phyloP scores from a whole-genome alignment of 2,888 invertebrate genomes.

The Polydrusus cervinus region DNA sequence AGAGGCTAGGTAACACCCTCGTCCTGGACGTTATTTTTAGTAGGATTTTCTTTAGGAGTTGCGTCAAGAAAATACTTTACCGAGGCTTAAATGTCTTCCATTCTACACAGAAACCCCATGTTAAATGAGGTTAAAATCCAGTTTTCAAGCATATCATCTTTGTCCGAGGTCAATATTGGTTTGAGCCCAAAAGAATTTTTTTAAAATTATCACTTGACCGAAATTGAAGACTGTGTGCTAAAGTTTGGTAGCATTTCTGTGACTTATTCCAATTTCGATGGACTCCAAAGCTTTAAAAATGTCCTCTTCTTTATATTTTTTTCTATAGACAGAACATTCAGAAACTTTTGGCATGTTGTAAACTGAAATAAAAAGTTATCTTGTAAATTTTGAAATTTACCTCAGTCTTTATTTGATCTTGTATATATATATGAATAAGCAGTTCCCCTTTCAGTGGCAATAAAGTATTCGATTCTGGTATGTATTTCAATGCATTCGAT shows the following conservation, averaged over 20 bases:
- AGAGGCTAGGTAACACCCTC: slow-evolving; percentile 54
- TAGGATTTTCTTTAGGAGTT: slow-evolving; percentile 49
- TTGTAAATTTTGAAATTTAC: no score
- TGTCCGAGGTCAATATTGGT: slow-evolving; percentile 50
- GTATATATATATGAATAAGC: no score
- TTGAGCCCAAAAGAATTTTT: slow-evolving; percentile 48
- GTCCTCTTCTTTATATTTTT: slow-evolving; percentile 42
- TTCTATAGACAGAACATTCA: neutral
- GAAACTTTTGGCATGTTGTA: slow-evolving; percentile 9
- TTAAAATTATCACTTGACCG: slow-evolving; percentile 49
- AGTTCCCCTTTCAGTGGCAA: no score
- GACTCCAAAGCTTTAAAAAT: slow-evolving; percentile 47
- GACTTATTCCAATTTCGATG: slow-evolving; percentile 50
- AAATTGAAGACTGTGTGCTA: slow-evolving; percentile 53
- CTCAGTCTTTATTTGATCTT: no score
- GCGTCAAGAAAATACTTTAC: slow-evolving; percentile 48
- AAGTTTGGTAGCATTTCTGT: slow-evolving; percentile 47
- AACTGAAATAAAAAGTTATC: neutral
- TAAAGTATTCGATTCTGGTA: no score
- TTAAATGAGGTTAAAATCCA: slow-evolving; percentile 48
- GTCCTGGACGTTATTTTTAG: slow-evolving; percentile 45
- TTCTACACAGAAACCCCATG: slow-evolving; percentile 54
- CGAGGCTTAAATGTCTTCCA: slow-evolving; percentile 49
- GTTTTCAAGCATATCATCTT: slow-evolving; percentile 48
- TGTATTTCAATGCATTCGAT: no score